Percentiles rank a stretch among this genome's conserved stretches.
Evolutionary conservation across 1,140 invertebrate genomes (phyloP).

Genomic region (Dryas iulia): DNA sequence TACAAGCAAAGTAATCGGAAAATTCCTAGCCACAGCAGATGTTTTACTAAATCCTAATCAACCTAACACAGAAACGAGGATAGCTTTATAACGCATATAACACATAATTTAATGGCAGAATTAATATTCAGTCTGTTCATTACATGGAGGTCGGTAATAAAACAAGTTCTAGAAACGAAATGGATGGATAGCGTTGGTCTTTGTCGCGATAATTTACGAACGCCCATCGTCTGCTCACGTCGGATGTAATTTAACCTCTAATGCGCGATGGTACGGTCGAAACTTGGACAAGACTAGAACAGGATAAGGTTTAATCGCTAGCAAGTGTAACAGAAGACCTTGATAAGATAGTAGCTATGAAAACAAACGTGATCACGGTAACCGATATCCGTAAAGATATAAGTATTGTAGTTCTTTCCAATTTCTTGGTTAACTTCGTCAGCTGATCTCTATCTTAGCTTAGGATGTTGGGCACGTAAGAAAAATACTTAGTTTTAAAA

Average conservation of each 20-base stretch:
- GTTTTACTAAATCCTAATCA: not conserved
- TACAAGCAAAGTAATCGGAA: not conserved
- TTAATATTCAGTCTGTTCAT: slow-evolving; percentile 2
- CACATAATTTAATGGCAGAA: not conserved
- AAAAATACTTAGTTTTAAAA: not conserved
- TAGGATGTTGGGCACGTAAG: not conserved
- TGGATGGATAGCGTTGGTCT: slow-evolving; percentile 9
- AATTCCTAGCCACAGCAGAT: not conserved
- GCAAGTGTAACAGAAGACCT: slow-evolving; percentile 10
- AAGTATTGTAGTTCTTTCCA: not conserved
- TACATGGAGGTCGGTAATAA: slow-evolving; percentile 16
- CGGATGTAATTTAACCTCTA: not conserved
- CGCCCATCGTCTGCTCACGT: not conserved
- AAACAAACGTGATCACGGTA: slow-evolving; percentile 11
- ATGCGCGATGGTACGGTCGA: not conserved
- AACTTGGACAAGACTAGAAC: not conserved
- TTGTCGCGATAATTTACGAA: not conserved
- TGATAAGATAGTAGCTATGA: slow-evolving; percentile 22
- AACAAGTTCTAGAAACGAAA: slow-evolving; percentile 16
- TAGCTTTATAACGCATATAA: not conserved
- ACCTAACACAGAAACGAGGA: not conserved
- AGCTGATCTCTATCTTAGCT: not conserved
- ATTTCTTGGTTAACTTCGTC: not conserved
- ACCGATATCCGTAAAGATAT: not conserved
- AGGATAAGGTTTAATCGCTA: slow-evolving; percentile 2